Base-by-base conservation (phyloP, 2,888 invertebrate genomes). In the Andrena flavipes region DNA sequence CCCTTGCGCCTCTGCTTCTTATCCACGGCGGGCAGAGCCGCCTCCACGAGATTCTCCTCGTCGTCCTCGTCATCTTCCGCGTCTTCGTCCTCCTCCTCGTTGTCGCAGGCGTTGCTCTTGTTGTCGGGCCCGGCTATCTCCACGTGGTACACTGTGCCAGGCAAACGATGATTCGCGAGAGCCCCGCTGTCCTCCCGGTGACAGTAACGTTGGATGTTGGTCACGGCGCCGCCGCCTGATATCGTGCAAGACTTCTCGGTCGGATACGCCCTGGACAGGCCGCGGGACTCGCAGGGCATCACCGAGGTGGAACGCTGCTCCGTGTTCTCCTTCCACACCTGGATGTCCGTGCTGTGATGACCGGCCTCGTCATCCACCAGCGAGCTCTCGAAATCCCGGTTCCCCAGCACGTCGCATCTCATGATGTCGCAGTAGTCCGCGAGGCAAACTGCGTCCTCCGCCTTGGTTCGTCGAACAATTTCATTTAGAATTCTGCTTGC, bases 351-450 rank as follows among this genome's bases (percentile, higher is more conserved):
- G 91, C 95, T 96, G 29, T 96, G 95, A 26, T 96, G 95, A 84
- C 95, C 96, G 62, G 96, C 95, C 90, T 96, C 96, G 83, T 96
- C 96, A 85, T 96, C 95, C 90, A 96, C 94, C 56, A 95, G 91
- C 82, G 94, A 95, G 69, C 95, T 95, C 54, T 92, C 92, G 60
- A 93, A 91, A 83, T 97, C 97, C 92, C 97, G 96, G 81, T 96
- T 96, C 86, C 96, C 95, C 89, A 98, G 95, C 71, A 98, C 98
- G 93, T 98, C 98, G 94, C 99, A 99, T 89, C 99, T 96, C 97
- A 99, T 98, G 90, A 99, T 97, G 95, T 99, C 98, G 95, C 99
- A 99, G 95, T 97, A 98, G 94, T 98, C 98, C 70, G 98, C 98
- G 91, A 98, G 95, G 94, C 99, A 99, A 91, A 98, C 97, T 83